These are phyloP conservation scores for Knipowitschia caucasica DNA, from an alignment of 2,797 vertebrate species.

Conservation along the genomic window DNA sequence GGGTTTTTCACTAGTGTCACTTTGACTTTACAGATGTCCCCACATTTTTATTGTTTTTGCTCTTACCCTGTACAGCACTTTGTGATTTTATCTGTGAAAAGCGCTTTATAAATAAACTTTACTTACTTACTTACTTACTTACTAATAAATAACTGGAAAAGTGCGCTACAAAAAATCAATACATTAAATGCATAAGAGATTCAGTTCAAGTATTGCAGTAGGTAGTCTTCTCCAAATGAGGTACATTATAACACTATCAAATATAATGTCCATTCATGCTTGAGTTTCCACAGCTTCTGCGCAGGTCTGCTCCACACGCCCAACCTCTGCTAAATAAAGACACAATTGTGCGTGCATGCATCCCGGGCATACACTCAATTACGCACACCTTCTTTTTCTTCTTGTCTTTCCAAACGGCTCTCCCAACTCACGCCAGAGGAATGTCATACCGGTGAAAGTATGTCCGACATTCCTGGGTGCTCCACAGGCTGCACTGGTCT, in stretches of 20 bases:
- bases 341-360: constrained; percentile 30
- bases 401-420: constrained; percentile 23
- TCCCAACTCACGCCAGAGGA: constrained; percentile 44
- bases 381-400: constrained; percentile 31
- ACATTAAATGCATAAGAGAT: constrained; percentile 34
- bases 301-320: constrained; percentile 36
- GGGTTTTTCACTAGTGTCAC: too few species aligned
- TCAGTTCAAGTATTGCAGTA: constrained; percentile 12
- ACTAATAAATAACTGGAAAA: constrained; percentile 44
- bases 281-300: constrained; percentile 55
- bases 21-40: too few species aligned
- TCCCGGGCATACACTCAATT: constrained; percentile 34
- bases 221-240: constrained; percentile 29
- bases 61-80: too few species aligned
- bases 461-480: constrained; percentile 44
- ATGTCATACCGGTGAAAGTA: constrained; percentile 47
- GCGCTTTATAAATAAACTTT: too few species aligned
- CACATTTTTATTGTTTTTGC: too few species aligned
- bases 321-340: constrained; percentile 52
- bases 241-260: constrained; percentile 9
- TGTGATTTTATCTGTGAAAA: too few species aligned
- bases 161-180: constrained; percentile 28
- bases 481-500: constrained; percentile 24
- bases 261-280: constrained; percentile 13
- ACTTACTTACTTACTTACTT: too few species aligned